Evolutionary conservation across 1,140 invertebrate genomes (phyloP), one percentile per base, ranked within the genome.

Genomic region (Platyura marginata): DNA sequence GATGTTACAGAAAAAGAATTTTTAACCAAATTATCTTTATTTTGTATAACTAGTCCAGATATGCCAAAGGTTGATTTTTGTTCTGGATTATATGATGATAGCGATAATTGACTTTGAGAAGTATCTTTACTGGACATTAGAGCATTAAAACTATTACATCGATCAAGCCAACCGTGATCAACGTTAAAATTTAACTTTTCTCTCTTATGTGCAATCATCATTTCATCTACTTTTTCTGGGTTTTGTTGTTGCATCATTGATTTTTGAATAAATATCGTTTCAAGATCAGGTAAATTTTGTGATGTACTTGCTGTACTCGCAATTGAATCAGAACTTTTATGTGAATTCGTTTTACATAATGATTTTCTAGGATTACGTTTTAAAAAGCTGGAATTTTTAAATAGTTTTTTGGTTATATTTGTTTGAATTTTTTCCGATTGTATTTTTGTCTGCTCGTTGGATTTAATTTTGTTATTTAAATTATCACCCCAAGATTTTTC

Each of bases 301-400:
- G 43, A 19, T 13, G 16, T 13, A 11, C 5, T 21, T 10, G 13
- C n/a, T 15, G n/a, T 19, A 37, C 5, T 13, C 29, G 19, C 16
- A 6, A 22, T 3, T 4, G 11, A 3, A n/a, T n/a, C n/a, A n/a
- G 10, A 42, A 47, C 50, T 60, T 21, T 41, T 45, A 22, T 21
- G n/a, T 37, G 49, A 49, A 41, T 37, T 53, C 44, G 51, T 57
- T 5, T 50, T 46, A 3, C 67, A 61, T n/a, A 74, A 46, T 0
- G 72, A 71, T 58, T 85, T 85, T 52, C 80, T 68, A 11, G 80
- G 80, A 65, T 85, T 84, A 45, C 80, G 63, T 52, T 81, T 75
- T 19, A 68, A 67, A 58, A 83, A 76, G 11, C 63, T 75, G 43
- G 72, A 66, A 34, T 68, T 70, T 32, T 71, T 66, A 60, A 84